phyloP scores from a whole-genome alignment of 37 sponge, comb jelly and placozoan species.

The Dysidea cf. avara region DNA sequence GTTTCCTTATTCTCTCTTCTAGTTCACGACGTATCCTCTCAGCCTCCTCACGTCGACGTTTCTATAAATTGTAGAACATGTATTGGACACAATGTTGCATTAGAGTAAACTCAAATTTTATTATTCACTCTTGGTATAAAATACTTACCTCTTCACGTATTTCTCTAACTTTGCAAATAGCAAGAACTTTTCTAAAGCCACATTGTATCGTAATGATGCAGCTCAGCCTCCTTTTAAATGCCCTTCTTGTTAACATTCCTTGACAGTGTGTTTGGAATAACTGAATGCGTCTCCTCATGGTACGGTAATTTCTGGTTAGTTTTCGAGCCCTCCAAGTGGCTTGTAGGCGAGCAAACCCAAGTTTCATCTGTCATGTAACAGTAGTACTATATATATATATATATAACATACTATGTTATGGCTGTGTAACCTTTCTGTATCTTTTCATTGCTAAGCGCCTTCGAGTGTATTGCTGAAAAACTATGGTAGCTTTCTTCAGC shows the following conservation, averaged over 20 bases:
- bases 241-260: conserved; percentile 58
- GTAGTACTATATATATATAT: not conserved
- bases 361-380: conserved; percentile 61
- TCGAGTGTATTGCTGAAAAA: conserved; percentile 80
- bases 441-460: conserved; percentile 20
- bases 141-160: no score
- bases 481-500: conserved; percentile 63
- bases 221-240: conserved; percentile 19
- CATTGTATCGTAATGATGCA: conserved; percentile 68
- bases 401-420: no score
- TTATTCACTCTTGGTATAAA: no score
- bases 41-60: conserved; percentile 37
- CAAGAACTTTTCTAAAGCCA: conserved; percentile 31
- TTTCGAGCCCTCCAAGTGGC: conserved; percentile 71
- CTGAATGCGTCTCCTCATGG: conserved; percentile 33
- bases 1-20: conserved; percentile 69
- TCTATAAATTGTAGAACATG: no score
- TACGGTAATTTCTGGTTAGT: conserved; percentile 45
- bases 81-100: no score
- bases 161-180: no score
- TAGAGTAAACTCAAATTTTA: no score
- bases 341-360: conserved; percentile 81
- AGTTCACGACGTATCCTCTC: conserved; percentile 60
- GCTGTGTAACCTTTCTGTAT: conserved; percentile 81
- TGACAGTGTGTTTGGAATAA: conserved; percentile 70